Conservation (phyloP, 1,140 invertebrate genomes). For the Trissolcus basalis region DNA sequence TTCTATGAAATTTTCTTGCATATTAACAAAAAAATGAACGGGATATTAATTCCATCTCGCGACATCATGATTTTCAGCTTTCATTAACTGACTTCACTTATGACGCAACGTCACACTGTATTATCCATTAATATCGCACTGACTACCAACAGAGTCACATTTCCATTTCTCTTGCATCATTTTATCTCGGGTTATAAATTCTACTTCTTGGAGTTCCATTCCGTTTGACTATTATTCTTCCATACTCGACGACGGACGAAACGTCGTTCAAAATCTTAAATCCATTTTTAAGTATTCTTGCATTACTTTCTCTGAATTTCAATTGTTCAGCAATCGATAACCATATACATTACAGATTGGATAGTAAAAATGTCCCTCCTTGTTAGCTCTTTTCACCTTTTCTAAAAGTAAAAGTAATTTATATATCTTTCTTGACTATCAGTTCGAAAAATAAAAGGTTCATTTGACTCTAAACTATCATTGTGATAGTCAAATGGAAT, state of each 20-base stretch:
- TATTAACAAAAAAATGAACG: slow-evolving; percentile 26
- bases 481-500: too few species aligned
- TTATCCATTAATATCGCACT: slow-evolving; percentile 53
- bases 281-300: slow-evolving; percentile 34
- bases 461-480: too few species aligned
- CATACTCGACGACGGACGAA: slow-evolving; percentile 51
- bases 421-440: too few species aligned
- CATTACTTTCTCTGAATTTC: slow-evolving; percentile 25
- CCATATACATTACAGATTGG: not conserved
- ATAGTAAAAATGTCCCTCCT: not conserved
- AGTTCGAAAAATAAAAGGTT: too few species aligned
- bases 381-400: too few species aligned
- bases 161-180: slow-evolving; percentile 49
- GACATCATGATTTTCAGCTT: slow-evolving; percentile 35
- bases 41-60: slow-evolving; percentile 34
- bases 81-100: slow-evolving; percentile 51
- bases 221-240: slow-evolving; percentile 56
- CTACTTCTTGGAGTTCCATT: slow-evolving; percentile 50
- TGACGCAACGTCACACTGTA: slow-evolving; percentile 44
- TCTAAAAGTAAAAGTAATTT: too few species aligned
- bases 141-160: slow-evolving; percentile 49
- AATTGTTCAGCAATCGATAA: slow-evolving; percentile 21
- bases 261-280: slow-evolving; percentile 46
- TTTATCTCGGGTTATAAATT: slow-evolving; percentile 57
- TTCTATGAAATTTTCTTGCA: slow-evolving; percentile 17